Evolutionary conservation across 2,888 invertebrate genomes (phyloP).

Genomic region (Mellilla xanthometata): DNA sequence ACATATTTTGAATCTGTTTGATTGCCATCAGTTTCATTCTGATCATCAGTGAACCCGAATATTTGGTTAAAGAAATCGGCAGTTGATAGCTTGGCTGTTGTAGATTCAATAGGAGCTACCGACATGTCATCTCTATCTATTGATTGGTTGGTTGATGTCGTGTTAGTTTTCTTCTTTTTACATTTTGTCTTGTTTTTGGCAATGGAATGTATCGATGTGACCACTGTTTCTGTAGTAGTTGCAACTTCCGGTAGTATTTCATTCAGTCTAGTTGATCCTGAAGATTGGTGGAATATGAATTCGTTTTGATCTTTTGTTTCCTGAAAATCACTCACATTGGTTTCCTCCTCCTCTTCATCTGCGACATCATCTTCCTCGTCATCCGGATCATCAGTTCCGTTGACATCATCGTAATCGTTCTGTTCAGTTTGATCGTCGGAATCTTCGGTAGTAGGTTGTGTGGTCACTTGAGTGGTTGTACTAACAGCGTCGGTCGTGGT

Average conservation of each 20-base stretch:
- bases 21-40: conserved; percentile 35
- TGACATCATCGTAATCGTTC: conserved; percentile 24
- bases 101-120: conserved; percentile 31
- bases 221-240: conserved; percentile 36
- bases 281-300: conserved; percentile 51
- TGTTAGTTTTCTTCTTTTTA: conserved; percentile 63
- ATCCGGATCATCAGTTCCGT: conserved; percentile 15
- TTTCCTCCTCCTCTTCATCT: conserved; percentile 22
- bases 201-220: conserved; percentile 38
- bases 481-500: conserved; percentile 28
- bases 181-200: conserved; percentile 69
- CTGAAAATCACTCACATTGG: conserved; percentile 36
- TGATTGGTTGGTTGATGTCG: conserved; percentile 38
- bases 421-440: conserved; percentile 39
- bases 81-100: conserved; percentile 42
- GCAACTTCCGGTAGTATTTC: conserved; percentile 41
- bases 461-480: conserved; percentile 26
- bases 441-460: conserved; percentile 39
- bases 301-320: conserved; percentile 56
- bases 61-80: conserved; percentile 58
- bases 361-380: conserved; percentile 1
- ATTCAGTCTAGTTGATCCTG: conserved; percentile 37
- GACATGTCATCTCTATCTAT: conserved; percentile 21
- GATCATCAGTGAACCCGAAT: conserved; percentile 55
- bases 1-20: conserved; percentile 48